phyloP scores from a whole-genome alignment of 2,113 vertebrate genomes.

The Anser cygnoides region DNA sequence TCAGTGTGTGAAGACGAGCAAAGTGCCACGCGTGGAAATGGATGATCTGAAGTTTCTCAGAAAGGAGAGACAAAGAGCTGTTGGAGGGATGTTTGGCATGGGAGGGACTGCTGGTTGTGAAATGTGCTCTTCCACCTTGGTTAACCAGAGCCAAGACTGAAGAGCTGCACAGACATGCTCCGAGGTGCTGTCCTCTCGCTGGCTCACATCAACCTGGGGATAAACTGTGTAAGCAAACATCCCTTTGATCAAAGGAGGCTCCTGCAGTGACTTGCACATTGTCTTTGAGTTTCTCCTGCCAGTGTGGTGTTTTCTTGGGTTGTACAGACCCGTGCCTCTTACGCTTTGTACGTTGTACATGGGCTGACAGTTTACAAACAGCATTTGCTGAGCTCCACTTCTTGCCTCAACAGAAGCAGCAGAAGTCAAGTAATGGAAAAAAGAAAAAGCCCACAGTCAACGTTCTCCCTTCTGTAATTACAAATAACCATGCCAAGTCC shows the following conservation, averaged over 20 bases:
- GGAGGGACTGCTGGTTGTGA: conserved; percentile 45
- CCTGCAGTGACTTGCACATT: background rate
- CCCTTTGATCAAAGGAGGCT: background rate
- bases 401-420: background rate
- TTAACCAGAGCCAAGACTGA: background rate
- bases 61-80: background rate
- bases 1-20: background rate
- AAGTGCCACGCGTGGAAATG: background rate
- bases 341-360: rapidly evolving
- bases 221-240: background rate
- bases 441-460: background rate
- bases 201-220: background rate
- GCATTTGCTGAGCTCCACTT: background rate
- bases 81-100: background rate
- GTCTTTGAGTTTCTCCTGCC: background rate
- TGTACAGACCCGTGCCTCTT: rapidly evolving
- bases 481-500: background rate
- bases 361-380: background rate
- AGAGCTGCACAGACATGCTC: conserved; percentile 49
- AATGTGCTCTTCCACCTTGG: background rate
- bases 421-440: background rate
- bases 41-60: background rate
- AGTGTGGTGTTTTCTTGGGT: rapidly evolving
- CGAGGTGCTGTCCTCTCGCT: background rate
- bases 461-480: background rate